Conservation (phyloP, 2,113 vertebrate species). For the Sigmodon hispidus region DNA sequence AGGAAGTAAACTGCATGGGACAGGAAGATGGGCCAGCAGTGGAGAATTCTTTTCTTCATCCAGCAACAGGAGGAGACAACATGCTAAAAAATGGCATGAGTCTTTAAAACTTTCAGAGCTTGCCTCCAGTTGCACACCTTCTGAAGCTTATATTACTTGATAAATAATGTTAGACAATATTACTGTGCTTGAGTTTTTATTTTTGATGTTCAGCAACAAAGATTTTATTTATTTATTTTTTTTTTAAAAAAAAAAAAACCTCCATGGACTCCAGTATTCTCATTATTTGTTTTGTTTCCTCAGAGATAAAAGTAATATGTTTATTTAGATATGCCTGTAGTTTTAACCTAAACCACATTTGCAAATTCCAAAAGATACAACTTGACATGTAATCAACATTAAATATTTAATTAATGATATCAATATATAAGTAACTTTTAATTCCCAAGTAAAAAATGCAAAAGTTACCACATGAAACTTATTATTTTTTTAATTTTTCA, state of each 20-base stretch:
- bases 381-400: neutral
- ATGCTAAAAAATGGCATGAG: neutral
- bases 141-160: neutral
- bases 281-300: neutral
- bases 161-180: neutral
- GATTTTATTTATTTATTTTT: no score
- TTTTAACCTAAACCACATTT: neutral
- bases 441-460: neutral
- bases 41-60: neutral
- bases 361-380: neutral
- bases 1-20: neutral
- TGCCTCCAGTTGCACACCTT: neutral
- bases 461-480: neutral
- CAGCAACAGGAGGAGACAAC: neutral
- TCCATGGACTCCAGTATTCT: neutral
- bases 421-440: neutral
- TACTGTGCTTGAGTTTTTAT: neutral
- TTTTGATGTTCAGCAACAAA: neutral
- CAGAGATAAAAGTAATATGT: neutral
- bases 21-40: neutral
- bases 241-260: no score
- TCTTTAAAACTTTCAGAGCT: neutral
- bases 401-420: neutral
- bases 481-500: neutral
- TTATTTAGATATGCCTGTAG: no score